phyloP scores from a whole-genome alignment of 2,113 vertebrate species.

The Microtus ochrogaster region DNA sequence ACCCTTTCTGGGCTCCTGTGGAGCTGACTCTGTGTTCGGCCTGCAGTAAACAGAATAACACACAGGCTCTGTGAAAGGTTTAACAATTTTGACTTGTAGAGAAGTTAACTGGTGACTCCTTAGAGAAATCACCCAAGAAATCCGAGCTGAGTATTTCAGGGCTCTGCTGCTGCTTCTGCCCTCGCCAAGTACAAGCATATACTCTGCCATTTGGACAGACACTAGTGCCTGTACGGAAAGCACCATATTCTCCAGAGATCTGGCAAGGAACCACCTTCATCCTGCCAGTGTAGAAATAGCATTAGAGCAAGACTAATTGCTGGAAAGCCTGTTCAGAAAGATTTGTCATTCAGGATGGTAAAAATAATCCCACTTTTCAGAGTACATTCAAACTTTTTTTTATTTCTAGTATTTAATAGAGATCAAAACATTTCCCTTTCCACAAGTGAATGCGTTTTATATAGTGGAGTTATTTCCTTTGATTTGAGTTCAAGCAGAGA shows the following conservation, averaged over 20 bases:
- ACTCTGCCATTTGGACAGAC: constrained; percentile 77
- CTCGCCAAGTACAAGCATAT: constrained; percentile 73
- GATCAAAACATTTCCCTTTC: constrained; percentile 81
- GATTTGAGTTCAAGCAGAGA: constrained; percentile 79
- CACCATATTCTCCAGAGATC: constrained; percentile 80
- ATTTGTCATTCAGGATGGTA: constrained; percentile 82
- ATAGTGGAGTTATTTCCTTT: constrained; percentile 77
- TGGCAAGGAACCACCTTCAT: constrained; percentile 77
- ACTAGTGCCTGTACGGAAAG: constrained; percentile 74
- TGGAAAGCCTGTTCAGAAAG: constrained; percentile 80
- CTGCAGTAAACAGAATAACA: constrained; percentile 34
- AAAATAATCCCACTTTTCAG: constrained; percentile 82
- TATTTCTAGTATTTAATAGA: constrained; percentile 79
- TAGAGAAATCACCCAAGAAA: constrained; percentile 57
- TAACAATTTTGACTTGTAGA: constrained; percentile 57
- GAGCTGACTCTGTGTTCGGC: neutral
- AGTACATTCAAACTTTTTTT: constrained; percentile 77
- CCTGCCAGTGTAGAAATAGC: constrained; percentile 83
- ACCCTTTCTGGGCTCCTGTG: neutral
- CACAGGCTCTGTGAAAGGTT: neutral
- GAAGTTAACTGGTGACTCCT: constrained; percentile 51
- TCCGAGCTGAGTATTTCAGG: constrained; percentile 43
- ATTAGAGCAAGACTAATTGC: constrained; percentile 83
- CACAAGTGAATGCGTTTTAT: constrained; percentile 78
- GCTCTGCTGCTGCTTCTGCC: constrained; percentile 63